Evolutionary conservation across 2,888 invertebrate genomes (phyloP), one percentile per base, ranked within the genome.

Genomic region (Hybos culiciformis): DNA sequence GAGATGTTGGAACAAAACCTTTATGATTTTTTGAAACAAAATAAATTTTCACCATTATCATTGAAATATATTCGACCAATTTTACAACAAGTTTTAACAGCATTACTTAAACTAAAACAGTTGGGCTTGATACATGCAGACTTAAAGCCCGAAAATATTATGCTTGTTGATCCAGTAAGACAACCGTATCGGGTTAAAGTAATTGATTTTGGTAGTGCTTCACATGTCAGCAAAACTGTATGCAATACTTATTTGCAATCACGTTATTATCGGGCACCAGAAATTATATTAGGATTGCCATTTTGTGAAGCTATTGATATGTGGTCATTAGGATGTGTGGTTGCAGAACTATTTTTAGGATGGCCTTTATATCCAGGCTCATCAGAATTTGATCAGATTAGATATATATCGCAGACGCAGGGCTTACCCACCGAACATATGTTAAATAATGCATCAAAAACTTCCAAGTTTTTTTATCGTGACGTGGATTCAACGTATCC

Each of bases 1-100:
- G 98, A 99, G 73, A 97, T 99, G 96, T 79, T 99, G 58, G 98
- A 99, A 65, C 98, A 98, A 74, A 99, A 99, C 71, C 75, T 99
- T 53, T 99, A 99, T 70, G 98, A 99, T 74, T 99, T 97, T 70
- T 80, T 99, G 54, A 99, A 99, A 68, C 94, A 96, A 71, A 97
- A 98, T 72, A 98, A 98, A 73, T 99, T 99, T 72, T 92, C 92
- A 62, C 98, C 98, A 50, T 73, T 99, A 60, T 96, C 98, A 43
- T 77, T 99, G 53, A 96, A 94, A 67, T 96, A 90, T 68, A 99
- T 99, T 69, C 77, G 98, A 64, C 98, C 98, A 45, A 96, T 99
- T 59, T 77, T 98, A 59, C 96, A 98, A 71, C 98, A 99, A 76
- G 67, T 67, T 53, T 69, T 84, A 54, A 81, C 81, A 45, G 83